phyloP scores from a whole-genome alignment of 2,888 invertebrate genomes.

The Stomorhina lunata region DNA sequence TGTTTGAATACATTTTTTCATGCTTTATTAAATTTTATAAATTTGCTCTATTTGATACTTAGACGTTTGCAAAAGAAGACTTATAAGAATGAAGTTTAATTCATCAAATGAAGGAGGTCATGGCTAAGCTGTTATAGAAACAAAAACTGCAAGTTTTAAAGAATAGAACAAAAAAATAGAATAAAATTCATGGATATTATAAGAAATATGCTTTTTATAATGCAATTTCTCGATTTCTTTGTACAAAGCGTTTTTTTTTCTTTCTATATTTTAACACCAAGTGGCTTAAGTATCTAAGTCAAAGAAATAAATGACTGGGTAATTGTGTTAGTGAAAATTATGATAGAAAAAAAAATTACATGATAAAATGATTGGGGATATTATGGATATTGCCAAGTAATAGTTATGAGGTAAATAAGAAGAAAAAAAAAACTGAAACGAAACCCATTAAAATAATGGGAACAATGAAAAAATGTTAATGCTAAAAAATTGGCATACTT shows the following conservation, averaged over 20 bases:
- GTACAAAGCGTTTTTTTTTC: no score
- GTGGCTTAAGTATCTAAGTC: not conserved
- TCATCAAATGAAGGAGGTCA: slow-evolving; percentile 42
- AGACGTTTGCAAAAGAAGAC: no score
- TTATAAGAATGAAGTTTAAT: slow-evolving; percentile 22
- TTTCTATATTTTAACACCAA: not conserved
- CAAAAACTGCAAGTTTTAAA: not conserved
- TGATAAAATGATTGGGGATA: not conserved
- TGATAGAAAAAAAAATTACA: not conserved
- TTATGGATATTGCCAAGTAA: not conserved
- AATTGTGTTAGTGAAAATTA: not conserved
- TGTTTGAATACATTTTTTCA: slow-evolving; percentile 24
- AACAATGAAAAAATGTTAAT: no score
- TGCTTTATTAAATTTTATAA: slow-evolving; percentile 43
- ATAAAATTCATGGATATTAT: slow-evolving; percentile 13
- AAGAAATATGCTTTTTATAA: slow-evolving; percentile 2
- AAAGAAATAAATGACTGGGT: not conserved
- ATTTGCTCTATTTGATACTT: no score
- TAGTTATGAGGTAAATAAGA: not conserved
- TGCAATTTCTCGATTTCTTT: slow-evolving; percentile 11
- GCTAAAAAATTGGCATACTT: no score
- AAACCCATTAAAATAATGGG: no score
- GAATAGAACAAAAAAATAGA: no score
- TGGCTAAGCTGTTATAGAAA: slow-evolving; percentile 1
- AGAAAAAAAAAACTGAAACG: no score